These are phyloP conservation scores for Tinea pellionella DNA, from an alignment of 2,888 invertebrate species.

Conservation along the genomic window DNA sequence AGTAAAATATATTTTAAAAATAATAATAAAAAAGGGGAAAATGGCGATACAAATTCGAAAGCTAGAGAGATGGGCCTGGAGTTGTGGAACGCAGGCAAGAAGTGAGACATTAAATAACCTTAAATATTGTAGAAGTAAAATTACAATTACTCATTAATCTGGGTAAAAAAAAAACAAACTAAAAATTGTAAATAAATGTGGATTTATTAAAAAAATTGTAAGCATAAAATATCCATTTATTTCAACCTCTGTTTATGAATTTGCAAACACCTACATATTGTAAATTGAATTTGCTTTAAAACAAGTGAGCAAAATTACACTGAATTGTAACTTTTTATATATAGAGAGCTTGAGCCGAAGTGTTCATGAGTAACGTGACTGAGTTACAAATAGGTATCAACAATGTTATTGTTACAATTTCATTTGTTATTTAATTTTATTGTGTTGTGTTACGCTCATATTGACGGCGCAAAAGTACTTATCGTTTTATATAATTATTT, in stretches of 20 bases:
- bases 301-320: constrained; percentile 7
- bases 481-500: neutral
- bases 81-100: too few relatives aligned
- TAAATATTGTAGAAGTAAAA: too few relatives aligned
- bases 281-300: constrained; percentile 3
- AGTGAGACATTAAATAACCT: too few relatives aligned
- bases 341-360: neutral
- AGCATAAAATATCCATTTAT: too few relatives aligned
- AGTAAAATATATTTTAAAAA: too few relatives aligned
- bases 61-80: too few relatives aligned
- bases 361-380: neutral
- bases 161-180: too few relatives aligned
- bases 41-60: too few relatives aligned
- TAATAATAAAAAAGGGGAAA: too few relatives aligned
- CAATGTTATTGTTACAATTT: neutral
- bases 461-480: constrained; percentile 46
- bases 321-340: neutral
- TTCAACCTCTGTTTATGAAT: neutral
- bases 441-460: constrained; percentile 27
- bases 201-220: too few relatives aligned
- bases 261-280: neutral
- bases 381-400: neutral
- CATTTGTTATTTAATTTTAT: neutral
- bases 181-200: too few relatives aligned
- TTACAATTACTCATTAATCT: too few relatives aligned